A percentile compares a stretch with the other conserved stretches of the same genome.
phyloP scores from a whole-genome alignment of 37 sponge, comb jelly and placozoan genomes.

The Eunapius fragilis region DNA sequence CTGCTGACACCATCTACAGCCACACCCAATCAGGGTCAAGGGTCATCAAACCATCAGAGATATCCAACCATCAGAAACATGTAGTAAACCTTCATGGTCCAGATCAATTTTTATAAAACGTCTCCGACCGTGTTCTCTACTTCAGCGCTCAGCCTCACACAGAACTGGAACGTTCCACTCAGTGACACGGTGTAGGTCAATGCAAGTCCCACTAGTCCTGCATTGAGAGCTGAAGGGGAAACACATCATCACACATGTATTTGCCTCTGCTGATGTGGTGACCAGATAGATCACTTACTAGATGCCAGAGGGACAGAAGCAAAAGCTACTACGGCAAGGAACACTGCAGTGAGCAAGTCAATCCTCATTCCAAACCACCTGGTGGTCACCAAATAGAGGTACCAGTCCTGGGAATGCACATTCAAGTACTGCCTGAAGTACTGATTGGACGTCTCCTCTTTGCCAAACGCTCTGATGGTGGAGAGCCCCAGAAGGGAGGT shows the following conservation, averaged over 20 bases:
- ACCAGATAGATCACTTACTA: constrained; percentile 9
- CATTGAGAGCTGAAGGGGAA: constrained; percentile 17
- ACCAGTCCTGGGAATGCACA: constrained; percentile 28
- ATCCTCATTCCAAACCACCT: constrained; percentile 81
- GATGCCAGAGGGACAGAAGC: constrained; percentile 47
- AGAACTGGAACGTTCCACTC: constrained; percentile 77
- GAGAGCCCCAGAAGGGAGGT: constrained; percentile 78
- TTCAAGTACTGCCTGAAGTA: constrained; percentile 48
- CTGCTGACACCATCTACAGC: constrained; percentile 78
- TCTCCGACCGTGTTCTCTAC: constrained; percentile 74
- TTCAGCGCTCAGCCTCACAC: constrained; percentile 78
- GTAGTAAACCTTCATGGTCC: no score
- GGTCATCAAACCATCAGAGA: no score
- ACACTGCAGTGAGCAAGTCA: constrained; percentile 53
- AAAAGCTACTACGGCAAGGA: constrained; percentile 62
- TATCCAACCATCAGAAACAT: no score
- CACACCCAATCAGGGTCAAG: no score
- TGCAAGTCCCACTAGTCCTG: constrained; percentile 69
- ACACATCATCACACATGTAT: no score
- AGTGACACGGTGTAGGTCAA: constrained; percentile 70
- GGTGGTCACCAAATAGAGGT: constrained; percentile 48
- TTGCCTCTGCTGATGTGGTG: no score
- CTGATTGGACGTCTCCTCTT: constrained; percentile 12
- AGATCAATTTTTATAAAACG: not conserved
- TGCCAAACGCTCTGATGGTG: constrained; percentile 64